These are phyloP conservation scores for Ormyrus pomaceus DNA, from an alignment of 2,888 invertebrate genomes.

Conservation along the genomic window DNA sequence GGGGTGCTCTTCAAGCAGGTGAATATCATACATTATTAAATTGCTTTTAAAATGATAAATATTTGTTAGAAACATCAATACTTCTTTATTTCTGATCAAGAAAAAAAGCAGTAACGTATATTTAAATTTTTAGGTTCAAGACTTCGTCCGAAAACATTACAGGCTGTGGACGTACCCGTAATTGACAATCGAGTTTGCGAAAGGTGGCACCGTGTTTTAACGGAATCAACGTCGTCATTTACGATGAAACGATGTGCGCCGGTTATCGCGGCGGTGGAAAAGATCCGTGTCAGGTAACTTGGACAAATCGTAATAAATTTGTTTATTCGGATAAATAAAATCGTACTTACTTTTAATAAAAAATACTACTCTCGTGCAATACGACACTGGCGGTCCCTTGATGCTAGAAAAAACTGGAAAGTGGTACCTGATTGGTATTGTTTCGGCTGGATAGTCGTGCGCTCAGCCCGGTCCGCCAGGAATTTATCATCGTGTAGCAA, in stretches of 20 bases:
- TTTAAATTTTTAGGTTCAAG: slow-evolving; percentile 82
- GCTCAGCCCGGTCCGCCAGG: slow-evolving; percentile 96
- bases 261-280: slow-evolving; percentile 93
- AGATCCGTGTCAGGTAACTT: slow-evolving; percentile 82
- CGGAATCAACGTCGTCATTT: slow-evolving; percentile 92
- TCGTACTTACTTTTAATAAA: too few relatives aligned
- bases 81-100: not conserved
- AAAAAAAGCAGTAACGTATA: not conserved
- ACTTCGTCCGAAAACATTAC: slow-evolving; percentile 90
- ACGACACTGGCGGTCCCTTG: slow-evolving; percentile 92
- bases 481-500: slow-evolving; percentile 94
- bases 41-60: not conserved
- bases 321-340: too few relatives aligned
- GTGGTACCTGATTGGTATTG: slow-evolving; percentile 94
- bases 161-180: slow-evolving; percentile 95
- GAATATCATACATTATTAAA: slow-evolving; percentile 33
- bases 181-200: slow-evolving; percentile 89
- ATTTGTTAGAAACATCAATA: not conserved
- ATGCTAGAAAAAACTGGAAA: slow-evolving; percentile 92
- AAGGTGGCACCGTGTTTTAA: slow-evolving; percentile 83
- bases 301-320: too few relatives aligned
- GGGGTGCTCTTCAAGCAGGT: slow-evolving; percentile 89
- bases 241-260: slow-evolving; percentile 96
- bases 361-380: slow-evolving; percentile 77
- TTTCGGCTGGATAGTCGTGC: slow-evolving; percentile 95